A percentile compares a stretch with the other conserved stretches of the same genome.
These are phyloP conservation scores for Zootoca vivipara DNA, from an alignment of 2,113 vertebrate species.

Conservation along the genomic window DNA sequence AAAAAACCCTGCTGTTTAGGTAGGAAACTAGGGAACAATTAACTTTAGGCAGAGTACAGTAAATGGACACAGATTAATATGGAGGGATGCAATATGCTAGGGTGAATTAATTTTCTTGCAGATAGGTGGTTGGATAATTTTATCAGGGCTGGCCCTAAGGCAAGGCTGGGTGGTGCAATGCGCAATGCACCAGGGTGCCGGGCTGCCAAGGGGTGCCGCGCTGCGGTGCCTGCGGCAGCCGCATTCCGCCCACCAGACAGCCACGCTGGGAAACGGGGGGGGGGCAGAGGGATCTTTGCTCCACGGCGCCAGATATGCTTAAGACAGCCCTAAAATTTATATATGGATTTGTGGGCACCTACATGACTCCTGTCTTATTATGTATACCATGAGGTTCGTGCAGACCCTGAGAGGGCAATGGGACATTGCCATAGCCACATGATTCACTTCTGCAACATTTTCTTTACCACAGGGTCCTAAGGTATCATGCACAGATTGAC, in stretches of 20 bases:
- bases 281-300: too few species aligned
- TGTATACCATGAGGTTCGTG: background rate
- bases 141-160: too few species aligned
- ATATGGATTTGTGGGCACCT: background rate
- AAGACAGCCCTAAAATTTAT: too few species aligned
- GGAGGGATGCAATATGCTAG: background rate
- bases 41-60: background rate
- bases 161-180: too few species aligned
- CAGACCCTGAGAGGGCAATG: background rate
- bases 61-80: constrained; percentile 11
- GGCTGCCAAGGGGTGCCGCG: too few species aligned
- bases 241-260: too few species aligned
- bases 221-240: too few species aligned
- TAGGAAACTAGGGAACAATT: background rate
- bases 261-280: too few species aligned
- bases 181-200: too few species aligned
- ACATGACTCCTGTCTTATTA: background rate
- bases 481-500: background rate
- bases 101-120: background rate
- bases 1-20: background rate
- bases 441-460: background rate
- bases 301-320: too few species aligned
- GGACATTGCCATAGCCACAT: background rate
- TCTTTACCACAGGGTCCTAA: background rate
- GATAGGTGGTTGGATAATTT: background rate